Percentiles rank a stretch among this genome's conserved stretches.
These are phyloP conservation scores for Acrobasis suavella DNA, from an alignment of 2,888 invertebrate genomes.

Conservation along the genomic window DNA sequence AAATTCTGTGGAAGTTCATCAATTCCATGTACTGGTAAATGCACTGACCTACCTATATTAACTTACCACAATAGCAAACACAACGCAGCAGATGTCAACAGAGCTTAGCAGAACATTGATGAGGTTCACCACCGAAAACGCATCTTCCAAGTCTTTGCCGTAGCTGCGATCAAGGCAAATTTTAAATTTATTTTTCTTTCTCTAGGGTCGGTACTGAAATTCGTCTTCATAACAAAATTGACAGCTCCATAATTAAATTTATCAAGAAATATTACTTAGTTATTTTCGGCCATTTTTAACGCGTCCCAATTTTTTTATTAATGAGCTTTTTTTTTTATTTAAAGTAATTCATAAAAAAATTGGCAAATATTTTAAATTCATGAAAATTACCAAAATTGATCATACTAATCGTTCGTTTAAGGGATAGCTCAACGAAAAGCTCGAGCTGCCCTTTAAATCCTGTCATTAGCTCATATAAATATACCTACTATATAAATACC, in stretches of 20 bases:
- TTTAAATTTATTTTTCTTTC: constrained; percentile 1
- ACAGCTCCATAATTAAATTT: constrained; percentile 19
- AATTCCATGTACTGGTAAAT: too few relatives aligned
- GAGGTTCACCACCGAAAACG: constrained; percentile 62
- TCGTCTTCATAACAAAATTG: constrained; percentile 6
- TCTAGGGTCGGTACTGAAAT: not conserved
- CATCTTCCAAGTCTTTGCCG: constrained; percentile 60
- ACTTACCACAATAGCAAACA: constrained; percentile 65
- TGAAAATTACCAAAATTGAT: too few relatives aligned
- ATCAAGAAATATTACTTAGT: not conserved
- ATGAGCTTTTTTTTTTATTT: not conserved
- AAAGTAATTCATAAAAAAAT: not conserved
- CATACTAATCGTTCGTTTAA: too few relatives aligned
- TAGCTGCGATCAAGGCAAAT: constrained; percentile 48
- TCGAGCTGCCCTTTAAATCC: too few relatives aligned
- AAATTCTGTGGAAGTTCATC: too few relatives aligned
- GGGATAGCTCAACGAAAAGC: too few relatives aligned
- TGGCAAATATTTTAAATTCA: constrained; percentile 20
- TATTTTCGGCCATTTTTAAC: not conserved
- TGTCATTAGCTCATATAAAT: too few relatives aligned
- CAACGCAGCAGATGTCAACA: constrained; percentile 65
- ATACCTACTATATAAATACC: too few relatives aligned
- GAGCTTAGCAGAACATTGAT: constrained; percentile 67
- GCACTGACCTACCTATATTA: not conserved
- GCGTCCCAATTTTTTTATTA: not conserved